A percentile compares a stretch with the other conserved stretches of the same genome.
Evolutionary conservation across 2,797 vertebrate genomes (phyloP).

Genomic region (Mionectes olivaceus): DNA sequence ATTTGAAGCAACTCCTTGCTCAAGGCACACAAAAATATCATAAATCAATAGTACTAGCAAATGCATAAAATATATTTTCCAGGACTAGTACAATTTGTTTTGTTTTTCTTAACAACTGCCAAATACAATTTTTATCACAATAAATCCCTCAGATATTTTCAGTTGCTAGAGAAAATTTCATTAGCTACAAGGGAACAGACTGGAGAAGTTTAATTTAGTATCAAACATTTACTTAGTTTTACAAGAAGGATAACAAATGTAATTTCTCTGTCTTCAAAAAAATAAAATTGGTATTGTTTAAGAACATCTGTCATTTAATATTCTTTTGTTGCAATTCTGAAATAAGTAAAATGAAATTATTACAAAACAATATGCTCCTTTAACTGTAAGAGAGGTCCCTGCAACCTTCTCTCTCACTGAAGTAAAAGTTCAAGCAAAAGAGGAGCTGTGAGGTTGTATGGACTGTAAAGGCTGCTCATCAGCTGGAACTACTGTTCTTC

Average conservation of each 20-base stretch:
- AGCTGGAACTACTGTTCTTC: neutral
- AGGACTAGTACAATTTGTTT: neutral
- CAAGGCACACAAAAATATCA: neutral
- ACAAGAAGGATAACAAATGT: neutral
- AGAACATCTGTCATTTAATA: neutral
- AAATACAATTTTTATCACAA: neutral
- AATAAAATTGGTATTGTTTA: neutral
- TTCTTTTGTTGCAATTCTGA: neutral
- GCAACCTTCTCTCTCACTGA: neutral
- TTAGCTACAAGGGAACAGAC: neutral
- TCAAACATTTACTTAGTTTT: neutral
- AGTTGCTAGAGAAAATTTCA: neutral
- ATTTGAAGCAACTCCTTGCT: neutral
- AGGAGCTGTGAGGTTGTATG: neutral
- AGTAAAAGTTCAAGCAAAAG: neutral
- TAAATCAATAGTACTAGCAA: neutral
- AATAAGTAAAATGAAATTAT: neutral
- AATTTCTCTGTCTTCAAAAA: neutral
- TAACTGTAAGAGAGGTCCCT: neutral
- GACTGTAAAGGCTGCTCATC: neutral
- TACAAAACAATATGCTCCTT: neutral
- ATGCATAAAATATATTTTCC: neutral
- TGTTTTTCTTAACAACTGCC: rapidly evolving
- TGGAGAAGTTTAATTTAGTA: neutral
- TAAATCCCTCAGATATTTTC: neutral